Conservation (phyloP, 2,888 invertebrate genomes). For the Melanchra persicariae region DNA sequence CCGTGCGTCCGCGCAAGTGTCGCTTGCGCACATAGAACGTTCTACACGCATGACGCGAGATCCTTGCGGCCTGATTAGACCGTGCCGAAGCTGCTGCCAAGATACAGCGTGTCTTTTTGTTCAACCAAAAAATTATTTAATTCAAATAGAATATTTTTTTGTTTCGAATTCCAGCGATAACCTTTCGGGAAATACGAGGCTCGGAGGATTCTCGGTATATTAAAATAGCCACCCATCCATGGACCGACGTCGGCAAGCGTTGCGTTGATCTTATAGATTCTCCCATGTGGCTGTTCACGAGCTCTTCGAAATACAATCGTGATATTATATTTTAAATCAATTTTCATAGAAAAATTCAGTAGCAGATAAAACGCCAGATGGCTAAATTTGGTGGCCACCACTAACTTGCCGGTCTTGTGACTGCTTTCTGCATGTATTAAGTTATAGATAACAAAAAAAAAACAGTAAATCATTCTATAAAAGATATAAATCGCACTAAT, state of each 20-base stretch:
- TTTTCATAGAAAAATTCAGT: background rate
- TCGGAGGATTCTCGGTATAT: too few relatives aligned
- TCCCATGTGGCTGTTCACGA: too few relatives aligned
- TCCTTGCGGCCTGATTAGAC: conserved; percentile 69
- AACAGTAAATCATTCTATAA: background rate
- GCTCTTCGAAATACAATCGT: too few relatives aligned
- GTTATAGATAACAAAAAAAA: background rate
- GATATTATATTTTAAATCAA: background rate
- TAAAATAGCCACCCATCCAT: too few relatives aligned
- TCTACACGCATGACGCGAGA: conserved; percentile 73
- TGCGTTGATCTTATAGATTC: too few relatives aligned
- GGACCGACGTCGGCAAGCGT: too few relatives aligned
- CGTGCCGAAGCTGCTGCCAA: conserved; percentile 59
- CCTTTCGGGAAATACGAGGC: too few relatives aligned
- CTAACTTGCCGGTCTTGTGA: background rate
- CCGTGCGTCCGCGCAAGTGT: conserved; percentile 34
- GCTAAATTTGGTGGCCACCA: background rate
- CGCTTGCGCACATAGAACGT: conserved; percentile 74
- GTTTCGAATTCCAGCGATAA: too few relatives aligned
- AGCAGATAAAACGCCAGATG: background rate
- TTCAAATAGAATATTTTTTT: too few relatives aligned
- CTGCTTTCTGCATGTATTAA: background rate
- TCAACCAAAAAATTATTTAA: too few relatives aligned
- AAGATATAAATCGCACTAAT: background rate
- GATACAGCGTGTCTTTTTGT: conserved; percentile 72